A percentile compares a stretch with the other conserved stretches of the same genome.
Evolutionary conservation across 2,797 vertebrate genomes (phyloP).

Genomic region (Sciurus vulgaris): DNA sequence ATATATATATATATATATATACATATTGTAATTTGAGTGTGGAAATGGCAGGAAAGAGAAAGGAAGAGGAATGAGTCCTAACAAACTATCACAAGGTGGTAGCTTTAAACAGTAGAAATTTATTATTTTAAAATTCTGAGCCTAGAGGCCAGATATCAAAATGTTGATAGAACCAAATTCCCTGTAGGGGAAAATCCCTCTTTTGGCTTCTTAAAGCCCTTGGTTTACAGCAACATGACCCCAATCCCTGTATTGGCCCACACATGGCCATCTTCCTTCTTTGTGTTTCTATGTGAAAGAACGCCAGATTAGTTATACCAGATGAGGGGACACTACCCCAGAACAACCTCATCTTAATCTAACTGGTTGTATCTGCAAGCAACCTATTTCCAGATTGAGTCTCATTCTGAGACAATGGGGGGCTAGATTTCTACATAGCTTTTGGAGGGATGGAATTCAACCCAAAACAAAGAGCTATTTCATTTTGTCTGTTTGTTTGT

Average conservation of each 20-base stretch:
- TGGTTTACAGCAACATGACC: not conserved
- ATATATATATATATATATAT: not conserved
- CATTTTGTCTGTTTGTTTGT: not conserved
- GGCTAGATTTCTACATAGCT: not conserved
- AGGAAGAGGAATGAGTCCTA: not conserved
- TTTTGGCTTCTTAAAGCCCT: not conserved
- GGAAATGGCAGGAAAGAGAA: not conserved
- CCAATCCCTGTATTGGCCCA: not conserved
- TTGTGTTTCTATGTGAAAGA: not conserved
- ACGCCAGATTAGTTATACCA: not conserved
- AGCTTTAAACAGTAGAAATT: not conserved
- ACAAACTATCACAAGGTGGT: not conserved
- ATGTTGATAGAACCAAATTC: not conserved
- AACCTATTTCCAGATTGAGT: not conserved
- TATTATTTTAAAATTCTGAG: conserved; percentile 9
- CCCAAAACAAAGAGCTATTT: not conserved
- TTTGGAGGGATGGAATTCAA: not conserved
- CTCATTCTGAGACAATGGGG: not conserved
- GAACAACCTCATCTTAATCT: not conserved
- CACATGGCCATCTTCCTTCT: not conserved
- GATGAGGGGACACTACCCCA: not conserved
- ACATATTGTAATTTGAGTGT: not conserved
- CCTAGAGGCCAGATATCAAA: not conserved
- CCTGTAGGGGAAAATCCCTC: not conserved
- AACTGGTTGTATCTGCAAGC: not conserved